These are phyloP conservation scores for Nibea albiflora DNA, from an alignment of 2,113 vertebrate genomes.

Conservation along the genomic window DNA sequence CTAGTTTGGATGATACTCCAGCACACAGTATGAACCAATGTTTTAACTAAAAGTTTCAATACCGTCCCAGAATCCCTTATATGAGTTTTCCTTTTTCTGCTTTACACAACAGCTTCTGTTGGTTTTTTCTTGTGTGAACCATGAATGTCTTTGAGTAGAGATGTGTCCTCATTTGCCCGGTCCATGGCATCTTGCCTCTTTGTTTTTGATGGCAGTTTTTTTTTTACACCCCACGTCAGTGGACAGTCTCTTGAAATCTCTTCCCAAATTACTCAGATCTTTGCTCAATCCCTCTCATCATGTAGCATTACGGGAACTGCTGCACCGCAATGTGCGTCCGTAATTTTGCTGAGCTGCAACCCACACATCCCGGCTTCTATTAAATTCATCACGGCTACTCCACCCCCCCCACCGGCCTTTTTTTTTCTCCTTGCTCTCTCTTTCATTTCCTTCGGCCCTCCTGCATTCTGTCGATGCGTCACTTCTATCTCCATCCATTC, in stretches of 20 bases:
- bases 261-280: constrained; percentile 29
- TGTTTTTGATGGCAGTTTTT: not conserved
- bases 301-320: constrained; percentile 39
- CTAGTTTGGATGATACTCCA: not conserved
- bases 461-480: not conserved
- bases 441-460: not conserved
- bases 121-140: not conserved
- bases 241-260: constrained; percentile 11
- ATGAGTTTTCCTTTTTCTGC: not conserved
- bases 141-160: not conserved
- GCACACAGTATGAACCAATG: not conserved
- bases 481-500: constrained; percentile 11
- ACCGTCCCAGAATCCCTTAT: not conserved
- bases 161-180: not conserved
- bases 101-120: not conserved
- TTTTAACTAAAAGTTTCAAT: not conserved
- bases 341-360: constrained; percentile 22
- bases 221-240: not conserved
- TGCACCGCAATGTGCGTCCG: constrained; percentile 29
- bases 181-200: not conserved
- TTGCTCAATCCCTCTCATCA: constrained; percentile 39
- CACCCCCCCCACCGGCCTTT: not conserved
- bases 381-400: constrained; percentile 43
- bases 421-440: not conserved
- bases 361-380: constrained; percentile 41